Conservation (phyloP, 2,113 vertebrate genomes). For the Pedetes capensis region DNA sequence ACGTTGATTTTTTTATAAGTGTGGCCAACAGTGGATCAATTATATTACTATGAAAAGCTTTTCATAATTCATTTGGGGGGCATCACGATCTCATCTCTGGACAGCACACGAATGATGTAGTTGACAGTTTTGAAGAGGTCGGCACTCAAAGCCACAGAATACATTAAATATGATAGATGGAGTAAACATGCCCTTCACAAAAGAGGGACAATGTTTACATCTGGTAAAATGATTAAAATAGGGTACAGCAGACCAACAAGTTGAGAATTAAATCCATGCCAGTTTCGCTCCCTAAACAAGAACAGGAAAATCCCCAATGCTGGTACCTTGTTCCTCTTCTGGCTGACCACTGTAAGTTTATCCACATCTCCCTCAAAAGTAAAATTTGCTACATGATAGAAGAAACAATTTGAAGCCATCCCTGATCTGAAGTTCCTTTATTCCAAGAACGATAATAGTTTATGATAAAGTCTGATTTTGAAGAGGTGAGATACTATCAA, state of each 20-base stretch:
- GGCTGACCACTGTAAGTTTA: neutral
- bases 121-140: slow-evolving; percentile 65
- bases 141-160: slow-evolving; percentile 14
- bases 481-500: neutral
- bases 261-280: neutral
- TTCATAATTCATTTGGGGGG: slow-evolving; percentile 72
- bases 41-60: slow-evolving; percentile 79
- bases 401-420: neutral
- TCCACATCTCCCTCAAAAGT: neutral
- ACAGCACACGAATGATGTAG: slow-evolving; percentile 47
- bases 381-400: neutral
- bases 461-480: neutral
- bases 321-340: neutral
- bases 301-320: neutral
- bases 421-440: neutral
- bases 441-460: neutral
- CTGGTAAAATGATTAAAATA: slow-evolving; percentile 26
- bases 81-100: slow-evolving; percentile 64
- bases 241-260: neutral
- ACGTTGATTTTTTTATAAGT: slow-evolving; percentile 74
- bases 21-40: slow-evolving; percentile 76
- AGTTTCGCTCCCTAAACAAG: slow-evolving; percentile 5
- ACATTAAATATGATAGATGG: slow-evolving; percentile 25
- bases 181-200: neutral
- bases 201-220: slow-evolving; percentile 38